phyloP scores from a whole-genome alignment of 30 jellyfish, hydroid and myxozoan genomes.

The Mastigias papua region DNA sequence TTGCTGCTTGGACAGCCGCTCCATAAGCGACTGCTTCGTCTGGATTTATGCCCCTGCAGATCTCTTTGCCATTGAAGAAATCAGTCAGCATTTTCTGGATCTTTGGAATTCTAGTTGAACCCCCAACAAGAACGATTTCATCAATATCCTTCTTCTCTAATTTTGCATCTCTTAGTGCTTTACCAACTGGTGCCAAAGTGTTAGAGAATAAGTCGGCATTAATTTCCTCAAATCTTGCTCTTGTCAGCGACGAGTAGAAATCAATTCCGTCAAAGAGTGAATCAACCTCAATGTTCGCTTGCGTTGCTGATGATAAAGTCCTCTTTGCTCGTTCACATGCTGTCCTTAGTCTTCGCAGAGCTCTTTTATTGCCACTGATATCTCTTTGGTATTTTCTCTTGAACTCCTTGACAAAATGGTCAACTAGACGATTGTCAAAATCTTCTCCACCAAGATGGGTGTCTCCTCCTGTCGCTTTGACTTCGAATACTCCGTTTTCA shows the following conservation, averaged over 20 bases:
- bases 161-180: constrained; percentile 83
- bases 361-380: constrained; percentile 78
- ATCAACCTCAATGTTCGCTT: constrained; percentile 94
- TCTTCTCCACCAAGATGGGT: constrained; percentile 96
- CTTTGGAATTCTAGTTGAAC: constrained; percentile 95
- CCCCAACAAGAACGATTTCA: constrained; percentile 97
- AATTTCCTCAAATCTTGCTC: constrained; percentile 95
- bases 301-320: constrained; percentile 91
- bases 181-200: constrained; percentile 82
- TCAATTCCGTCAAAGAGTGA: constrained; percentile 94
- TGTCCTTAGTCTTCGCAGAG: constrained; percentile 90
- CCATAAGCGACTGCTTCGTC: constrained; percentile 99
- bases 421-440: constrained; percentile 76
- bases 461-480: constrained; percentile 83
- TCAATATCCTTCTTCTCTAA: constrained; percentile 69
- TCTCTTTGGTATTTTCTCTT: constrained; percentile 80
- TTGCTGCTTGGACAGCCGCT: constrained; percentile 97
- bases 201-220: constrained; percentile 70
- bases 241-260: constrained; percentile 83
- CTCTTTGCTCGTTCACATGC: constrained; percentile 98
- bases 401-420: constrained; percentile 77
- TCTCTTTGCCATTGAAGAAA: constrained; percentile 88
- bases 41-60: constrained; percentile 90
- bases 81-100: constrained; percentile 82
- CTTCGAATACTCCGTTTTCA: constrained; percentile 88